phyloP scores from a whole-genome alignment of 2,888 invertebrate genomes.

The Linnaemya tessellans region DNA sequence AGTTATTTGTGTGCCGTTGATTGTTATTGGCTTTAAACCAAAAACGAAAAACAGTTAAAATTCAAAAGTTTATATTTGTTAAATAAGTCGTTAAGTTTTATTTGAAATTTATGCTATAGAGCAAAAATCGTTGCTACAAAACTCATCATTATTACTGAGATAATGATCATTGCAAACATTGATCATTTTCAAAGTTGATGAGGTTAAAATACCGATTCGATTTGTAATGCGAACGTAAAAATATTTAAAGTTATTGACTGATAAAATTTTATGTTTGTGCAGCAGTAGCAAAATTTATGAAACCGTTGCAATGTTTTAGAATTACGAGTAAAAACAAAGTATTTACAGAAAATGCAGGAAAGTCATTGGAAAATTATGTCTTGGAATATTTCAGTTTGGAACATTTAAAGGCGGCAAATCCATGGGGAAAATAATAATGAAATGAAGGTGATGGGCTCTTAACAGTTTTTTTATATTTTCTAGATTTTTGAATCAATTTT shows the following conservation, averaged over 20 bases:
- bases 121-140: not conserved
- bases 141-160: not conserved
- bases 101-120: slow-evolving; percentile 25
- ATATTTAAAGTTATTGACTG: slow-evolving; percentile 14
- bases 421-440: too few species aligned
- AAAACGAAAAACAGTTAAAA: slow-evolving; percentile 34
- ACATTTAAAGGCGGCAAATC: too few species aligned
- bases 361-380: too few species aligned
- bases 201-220: slow-evolving; percentile 62
- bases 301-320: not conserved
- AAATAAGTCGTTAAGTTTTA: slow-evolving; percentile 24
- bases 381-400: too few species aligned
- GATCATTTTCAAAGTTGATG: slow-evolving; percentile 14
- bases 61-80: slow-evolving; percentile 15
- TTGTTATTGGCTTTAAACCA: slow-evolving; percentile 33
- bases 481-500: too few species aligned
- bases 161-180: not conserved
- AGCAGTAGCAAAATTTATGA: slow-evolving; percentile 2
- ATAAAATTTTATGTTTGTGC: slow-evolving; percentile 1
- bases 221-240: slow-evolving; percentile 28
- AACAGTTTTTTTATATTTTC: too few species aligned
- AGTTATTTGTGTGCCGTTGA: slow-evolving; percentile 7
- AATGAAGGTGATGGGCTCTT: too few species aligned
- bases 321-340: not conserved
- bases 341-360: not conserved